Percentiles rank a stretch among this genome's conserved stretches.
phyloP scores from a whole-genome alignment of 2,888 invertebrate species.

The Idaea dimidiata region DNA sequence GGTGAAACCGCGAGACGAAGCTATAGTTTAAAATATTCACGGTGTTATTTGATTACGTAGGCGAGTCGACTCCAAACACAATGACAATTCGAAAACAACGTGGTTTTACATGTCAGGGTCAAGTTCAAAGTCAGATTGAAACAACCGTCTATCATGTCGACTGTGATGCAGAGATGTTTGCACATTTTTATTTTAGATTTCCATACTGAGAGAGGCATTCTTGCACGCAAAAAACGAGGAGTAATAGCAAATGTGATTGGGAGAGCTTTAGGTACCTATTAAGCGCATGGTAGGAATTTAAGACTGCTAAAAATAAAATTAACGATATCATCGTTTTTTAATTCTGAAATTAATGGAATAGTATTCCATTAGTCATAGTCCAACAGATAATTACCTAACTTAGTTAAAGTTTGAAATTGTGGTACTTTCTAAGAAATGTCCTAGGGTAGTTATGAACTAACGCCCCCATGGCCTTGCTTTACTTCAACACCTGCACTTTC shows the following conservation, averaged over 20 bases:
- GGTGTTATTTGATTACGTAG: not conserved
- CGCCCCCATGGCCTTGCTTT: too few relatives aligned
- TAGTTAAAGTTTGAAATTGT: too few relatives aligned
- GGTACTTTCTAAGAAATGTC: too few relatives aligned
- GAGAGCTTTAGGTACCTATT: not conserved
- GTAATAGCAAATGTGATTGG: not conserved
- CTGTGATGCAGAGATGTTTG: not conserved
- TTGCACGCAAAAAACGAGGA: too few relatives aligned
- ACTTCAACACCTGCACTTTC: too few relatives aligned
- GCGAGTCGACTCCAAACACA: constrained; percentile 18
- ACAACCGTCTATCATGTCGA: not conserved
- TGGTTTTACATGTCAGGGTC: constrained; percentile 25
- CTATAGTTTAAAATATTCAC: not conserved
- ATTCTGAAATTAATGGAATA: not conserved
- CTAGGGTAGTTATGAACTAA: too few relatives aligned
- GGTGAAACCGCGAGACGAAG: too few relatives aligned
- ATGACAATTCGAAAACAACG: constrained; percentile 24
- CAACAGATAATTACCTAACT: not conserved
- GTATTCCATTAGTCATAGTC: not conserved
- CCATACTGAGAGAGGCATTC: not conserved
- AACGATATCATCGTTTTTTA: not conserved
- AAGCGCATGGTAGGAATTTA: not conserved
- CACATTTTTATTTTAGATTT: not conserved
- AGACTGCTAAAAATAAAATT: constrained; percentile 6
- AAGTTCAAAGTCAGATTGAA: constrained; percentile 24